Conservation (phyloP, 1,140 invertebrate species). For the Xylocopa sonorina region DNA sequence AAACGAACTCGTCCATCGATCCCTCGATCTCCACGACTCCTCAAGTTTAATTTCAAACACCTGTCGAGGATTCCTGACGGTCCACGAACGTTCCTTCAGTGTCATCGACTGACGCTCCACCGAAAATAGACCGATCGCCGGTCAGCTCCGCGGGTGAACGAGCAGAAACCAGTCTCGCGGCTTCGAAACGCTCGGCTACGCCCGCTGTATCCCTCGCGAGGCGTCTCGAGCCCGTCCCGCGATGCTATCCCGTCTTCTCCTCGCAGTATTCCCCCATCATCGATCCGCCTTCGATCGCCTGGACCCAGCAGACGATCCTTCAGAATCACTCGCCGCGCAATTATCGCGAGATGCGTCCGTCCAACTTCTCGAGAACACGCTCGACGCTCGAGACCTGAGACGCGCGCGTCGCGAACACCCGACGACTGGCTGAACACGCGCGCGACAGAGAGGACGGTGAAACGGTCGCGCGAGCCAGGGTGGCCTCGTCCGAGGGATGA, state of each 20-base stretch:
- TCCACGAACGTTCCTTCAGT: not conserved
- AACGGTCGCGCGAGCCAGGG: not conserved
- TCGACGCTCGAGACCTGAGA: not conserved
- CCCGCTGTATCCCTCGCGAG: not conserved
- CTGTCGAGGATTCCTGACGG: not conserved
- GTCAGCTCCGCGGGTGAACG: too few species aligned
- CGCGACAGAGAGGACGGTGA: not conserved
- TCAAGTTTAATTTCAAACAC: too few species aligned
- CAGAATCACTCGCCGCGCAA: too few species aligned
- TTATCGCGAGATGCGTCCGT: too few species aligned
- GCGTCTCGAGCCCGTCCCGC: not conserved
- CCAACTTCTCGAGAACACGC: not conserved
- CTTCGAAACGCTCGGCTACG: too few species aligned
- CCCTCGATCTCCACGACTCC: constrained; percentile 6
- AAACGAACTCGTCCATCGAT: constrained; percentile 16
- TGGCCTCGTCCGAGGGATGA: constrained; percentile 33
- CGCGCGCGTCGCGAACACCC: not conserved
- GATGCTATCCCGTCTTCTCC: constrained; percentile 11
- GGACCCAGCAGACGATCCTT: constrained; percentile 5
- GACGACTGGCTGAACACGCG: not conserved
- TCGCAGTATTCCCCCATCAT: not conserved
- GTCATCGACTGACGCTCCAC: too few species aligned
- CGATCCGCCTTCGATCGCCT: constrained; percentile 2
- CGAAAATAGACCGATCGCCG: too few species aligned
- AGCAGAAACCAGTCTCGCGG: not conserved